Conservation (phyloP, 2,113 vertebrate species). For the Rhinolophus sinicus region DNA sequence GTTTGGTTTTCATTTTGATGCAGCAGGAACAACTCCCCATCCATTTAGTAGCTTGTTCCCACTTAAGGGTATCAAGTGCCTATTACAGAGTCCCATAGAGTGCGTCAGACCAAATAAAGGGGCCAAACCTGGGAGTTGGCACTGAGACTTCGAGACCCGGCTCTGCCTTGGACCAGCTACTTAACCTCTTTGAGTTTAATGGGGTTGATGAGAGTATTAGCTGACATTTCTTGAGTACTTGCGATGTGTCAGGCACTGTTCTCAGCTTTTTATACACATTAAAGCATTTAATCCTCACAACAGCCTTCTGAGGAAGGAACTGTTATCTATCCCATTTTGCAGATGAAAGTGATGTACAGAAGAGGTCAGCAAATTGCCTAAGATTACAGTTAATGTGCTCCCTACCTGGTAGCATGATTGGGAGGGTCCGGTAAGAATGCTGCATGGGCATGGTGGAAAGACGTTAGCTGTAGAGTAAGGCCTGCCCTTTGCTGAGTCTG, state of each 20-base stretch:
- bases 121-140: neutral
- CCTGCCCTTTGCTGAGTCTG: neutral
- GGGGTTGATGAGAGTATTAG: neutral
- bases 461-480: neutral
- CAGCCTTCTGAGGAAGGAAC: neutral
- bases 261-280: neutral
- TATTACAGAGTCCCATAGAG: neutral
- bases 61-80: neutral
- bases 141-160: neutral
- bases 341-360: constrained; percentile 35
- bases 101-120: neutral
- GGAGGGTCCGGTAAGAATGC: neutral
- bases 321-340: neutral
- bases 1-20: neutral
- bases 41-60: neutral
- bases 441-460: neutral
- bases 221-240: neutral
- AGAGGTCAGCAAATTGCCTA: neutral
- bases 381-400: neutral
- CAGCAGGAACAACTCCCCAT: neutral
- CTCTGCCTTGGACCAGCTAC: neutral
- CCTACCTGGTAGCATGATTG: neutral
- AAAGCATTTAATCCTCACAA: neutral
- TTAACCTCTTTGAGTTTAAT: neutral
- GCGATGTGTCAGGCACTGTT: neutral